Evolutionary conservation across 1,140 invertebrate species (phyloP).

Genomic region (Penaeus japonicus): DNA sequence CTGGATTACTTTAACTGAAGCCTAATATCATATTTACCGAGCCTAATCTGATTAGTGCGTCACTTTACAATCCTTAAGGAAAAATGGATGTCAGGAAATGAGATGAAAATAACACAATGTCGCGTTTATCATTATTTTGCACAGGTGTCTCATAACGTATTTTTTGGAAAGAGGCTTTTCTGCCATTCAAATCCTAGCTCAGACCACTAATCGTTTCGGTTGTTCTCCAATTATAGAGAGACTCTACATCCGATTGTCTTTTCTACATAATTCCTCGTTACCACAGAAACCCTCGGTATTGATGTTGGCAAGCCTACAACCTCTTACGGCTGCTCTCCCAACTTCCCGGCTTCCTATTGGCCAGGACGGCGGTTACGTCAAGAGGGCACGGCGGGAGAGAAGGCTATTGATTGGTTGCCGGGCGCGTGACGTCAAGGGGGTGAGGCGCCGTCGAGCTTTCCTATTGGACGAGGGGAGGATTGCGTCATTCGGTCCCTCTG

Average conservation of each 20-base stretch:
- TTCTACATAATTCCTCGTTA: background rate
- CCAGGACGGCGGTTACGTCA: constrained; percentile 15
- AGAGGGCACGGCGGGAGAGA: background rate
- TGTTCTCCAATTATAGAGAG: too few relatives aligned
- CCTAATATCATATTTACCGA: too few relatives aligned
- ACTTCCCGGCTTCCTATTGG: background rate
- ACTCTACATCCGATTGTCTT: background rate
- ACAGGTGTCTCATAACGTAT: too few relatives aligned
- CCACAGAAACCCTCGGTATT: background rate
- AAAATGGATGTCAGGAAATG: too few relatives aligned
- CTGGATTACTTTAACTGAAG: too few relatives aligned
- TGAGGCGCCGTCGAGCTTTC: background rate
- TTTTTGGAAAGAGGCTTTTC: too few relatives aligned
- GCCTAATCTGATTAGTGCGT: too few relatives aligned
- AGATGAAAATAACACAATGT: too few relatives aligned
- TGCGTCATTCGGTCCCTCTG: background rate
- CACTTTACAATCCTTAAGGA: too few relatives aligned
- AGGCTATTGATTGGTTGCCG: constrained; percentile 40
- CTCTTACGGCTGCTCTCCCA: background rate
- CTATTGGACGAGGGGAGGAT: background rate
- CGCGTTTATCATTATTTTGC: too few relatives aligned
- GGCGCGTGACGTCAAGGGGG: constrained; percentile 39
- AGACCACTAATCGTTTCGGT: too few relatives aligned
- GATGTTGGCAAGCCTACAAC: constrained; percentile 53
- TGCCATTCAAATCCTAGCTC: too few relatives aligned